Evolutionary conservation across 2,888 invertebrate genomes (phyloP).

Genomic region (Perizoma affinitatum): DNA sequence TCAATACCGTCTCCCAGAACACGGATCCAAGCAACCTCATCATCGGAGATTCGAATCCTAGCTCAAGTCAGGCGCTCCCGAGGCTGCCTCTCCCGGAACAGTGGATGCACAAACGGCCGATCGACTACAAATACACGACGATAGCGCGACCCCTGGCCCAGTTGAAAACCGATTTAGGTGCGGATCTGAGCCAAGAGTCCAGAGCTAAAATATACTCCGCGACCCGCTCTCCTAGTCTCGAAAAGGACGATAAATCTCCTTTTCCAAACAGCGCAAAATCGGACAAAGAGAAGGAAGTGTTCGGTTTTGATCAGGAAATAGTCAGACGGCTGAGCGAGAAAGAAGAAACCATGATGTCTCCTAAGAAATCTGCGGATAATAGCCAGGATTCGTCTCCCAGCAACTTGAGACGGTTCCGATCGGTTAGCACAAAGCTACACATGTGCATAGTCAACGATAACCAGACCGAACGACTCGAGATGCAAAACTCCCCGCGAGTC

Average conservation of each 20-base stretch:
- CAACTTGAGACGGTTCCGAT: constrained; percentile 67
- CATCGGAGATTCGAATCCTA: constrained; percentile 23
- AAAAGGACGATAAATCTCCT: constrained; percentile 80
- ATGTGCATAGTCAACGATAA: constrained; percentile 70
- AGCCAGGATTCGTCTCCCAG: constrained; percentile 61
- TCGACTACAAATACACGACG: constrained; percentile 69
- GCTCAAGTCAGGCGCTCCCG: constrained; percentile 54
- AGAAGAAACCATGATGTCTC: constrained; percentile 50
- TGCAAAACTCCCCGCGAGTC: constrained; percentile 74
- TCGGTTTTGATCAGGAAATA: constrained; percentile 68
- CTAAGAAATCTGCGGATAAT: constrained; percentile 47
- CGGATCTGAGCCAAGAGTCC: constrained; percentile 61
- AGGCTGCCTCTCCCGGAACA: constrained; percentile 74
- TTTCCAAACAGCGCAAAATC: constrained; percentile 61
- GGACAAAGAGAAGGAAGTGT: constrained; percentile 56
- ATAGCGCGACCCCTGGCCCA: constrained; percentile 73
- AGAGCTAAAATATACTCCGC: constrained; percentile 74
- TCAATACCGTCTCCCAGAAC: constrained; percentile 30
- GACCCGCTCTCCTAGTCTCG: constrained; percentile 77
- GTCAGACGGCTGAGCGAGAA: constrained; percentile 57
- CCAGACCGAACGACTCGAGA: constrained; percentile 65
- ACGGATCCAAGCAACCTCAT: constrained; percentile 22
- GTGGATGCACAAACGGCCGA: constrained; percentile 72
- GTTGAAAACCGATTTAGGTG: constrained; percentile 61
- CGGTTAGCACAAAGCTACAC: constrained; percentile 73